Percentiles rank a stretch among this genome's conserved stretches.
phyloP scores from a whole-genome alignment of 2,888 invertebrate genomes.

The Zaprionus obscuricornis region DNA sequence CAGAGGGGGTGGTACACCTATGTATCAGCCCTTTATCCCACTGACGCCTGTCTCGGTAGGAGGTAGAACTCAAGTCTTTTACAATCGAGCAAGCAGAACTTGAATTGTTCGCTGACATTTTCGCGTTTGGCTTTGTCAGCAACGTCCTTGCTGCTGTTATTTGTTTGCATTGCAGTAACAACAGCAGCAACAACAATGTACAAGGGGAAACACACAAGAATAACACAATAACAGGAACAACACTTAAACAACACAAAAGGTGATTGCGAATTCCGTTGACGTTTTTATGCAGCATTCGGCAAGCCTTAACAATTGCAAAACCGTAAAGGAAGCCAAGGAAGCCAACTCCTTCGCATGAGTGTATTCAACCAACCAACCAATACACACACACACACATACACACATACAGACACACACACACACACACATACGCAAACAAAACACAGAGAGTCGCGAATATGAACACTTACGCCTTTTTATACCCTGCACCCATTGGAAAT shows the following conservation, averaged over 20 bases:
- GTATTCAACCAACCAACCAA: constrained; percentile 35
- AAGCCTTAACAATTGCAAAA: constrained; percentile 63
- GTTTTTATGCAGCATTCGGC: constrained; percentile 71
- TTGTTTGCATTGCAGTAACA: constrained; percentile 66
- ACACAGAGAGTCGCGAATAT: constrained; percentile 38
- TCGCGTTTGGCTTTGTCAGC: constrained; percentile 76
- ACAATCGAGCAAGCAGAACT: not conserved
- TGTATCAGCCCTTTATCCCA: not conserved
- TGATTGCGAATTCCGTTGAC: constrained; percentile 78
- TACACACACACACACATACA: too few relatives aligned
- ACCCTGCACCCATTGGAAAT: too few relatives aligned
- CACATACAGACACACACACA: constrained; percentile 7
- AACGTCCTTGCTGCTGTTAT: constrained; percentile 77
- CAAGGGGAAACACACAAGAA: constrained; percentile 13
- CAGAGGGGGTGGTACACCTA: too few relatives aligned
- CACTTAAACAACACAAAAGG: constrained; percentile 73
- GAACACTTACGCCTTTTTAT: constrained; percentile 49
- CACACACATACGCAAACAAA: constrained; percentile 7
- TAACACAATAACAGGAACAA: constrained; percentile 30
- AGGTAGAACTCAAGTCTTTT: not conserved
- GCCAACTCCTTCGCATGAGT: constrained; percentile 57
- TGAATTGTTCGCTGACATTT: constrained; percentile 69
- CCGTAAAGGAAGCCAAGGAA: constrained; percentile 42
- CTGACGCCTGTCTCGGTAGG: too few relatives aligned
- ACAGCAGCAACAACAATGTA: constrained; percentile 17